Base-by-base conservation (phyloP, 2,888 invertebrate species). In the Pachycephus smyrnensis region DNA sequence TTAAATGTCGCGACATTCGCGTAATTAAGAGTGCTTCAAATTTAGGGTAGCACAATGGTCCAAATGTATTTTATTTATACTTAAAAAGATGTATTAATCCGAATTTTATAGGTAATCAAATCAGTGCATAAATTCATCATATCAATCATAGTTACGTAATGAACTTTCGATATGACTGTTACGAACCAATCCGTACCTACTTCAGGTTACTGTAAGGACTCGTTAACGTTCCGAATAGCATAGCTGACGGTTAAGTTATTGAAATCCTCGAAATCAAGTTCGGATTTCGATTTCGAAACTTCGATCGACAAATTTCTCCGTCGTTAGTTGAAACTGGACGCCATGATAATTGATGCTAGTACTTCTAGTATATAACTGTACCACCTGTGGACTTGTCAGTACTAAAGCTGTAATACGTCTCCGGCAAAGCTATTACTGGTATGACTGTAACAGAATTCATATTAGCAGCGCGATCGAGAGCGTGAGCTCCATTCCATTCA, bases 21-120 rank as follows among this genome's bases (percentile, higher is more conserved):
- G 82, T 86, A 86, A 85, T 86, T 85, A 84, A 86, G 86, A 85
- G 82, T 81, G 80, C 55, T 23, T 9, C 55, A 23, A 55, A 55
- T 55, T 55, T 4, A 23, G 23, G 9, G 23, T 55, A 23, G 23
- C 55, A 15, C 55, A 23, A 23, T 9, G 55, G 9, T 55, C 23
- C 4, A 40, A 4, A 40, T 0, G 15, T 55, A 6, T 55, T 23
- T 55, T 23, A 23, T 55, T 55, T 6, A 55, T 15, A 6, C 55
- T 55, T 55, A 9, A 55, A 23, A 23, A 40, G 15, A 40, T 15
- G 15, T 1, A 40, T 4, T 40, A 1, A 23, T 55, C 6, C 4
- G 6, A 9, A 23, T 23, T 55, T 6, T 55, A 55, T 23, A 2
- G 6, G 55, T 55, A 23, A 23, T 55, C 23, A 9, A 55, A 55